Percentiles rank a stretch among this genome's conserved stretches.
Evolutionary conservation across 1,140 invertebrate genomes (phyloP).

Genomic region (Hyposmocoma kahamanoa): DNA sequence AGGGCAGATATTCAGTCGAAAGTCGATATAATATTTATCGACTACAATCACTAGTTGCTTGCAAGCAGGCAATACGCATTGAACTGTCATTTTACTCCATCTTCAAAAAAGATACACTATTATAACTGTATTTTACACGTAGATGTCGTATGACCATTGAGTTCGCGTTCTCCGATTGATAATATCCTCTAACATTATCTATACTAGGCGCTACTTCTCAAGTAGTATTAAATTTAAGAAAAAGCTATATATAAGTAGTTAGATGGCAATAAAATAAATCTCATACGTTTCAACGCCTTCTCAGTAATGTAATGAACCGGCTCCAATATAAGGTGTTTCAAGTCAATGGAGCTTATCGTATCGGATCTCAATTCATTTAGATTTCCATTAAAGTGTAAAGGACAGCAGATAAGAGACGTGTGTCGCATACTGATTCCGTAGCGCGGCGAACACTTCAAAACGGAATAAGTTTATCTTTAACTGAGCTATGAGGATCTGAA

Average conservation of each 20-base stretch:
- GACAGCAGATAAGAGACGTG: slow-evolving; percentile 49
- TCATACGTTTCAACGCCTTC: slow-evolving; percentile 40
- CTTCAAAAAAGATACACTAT: no score
- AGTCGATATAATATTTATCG: no score
- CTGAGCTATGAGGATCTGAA: slow-evolving; percentile 47
- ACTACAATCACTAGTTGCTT: no score
- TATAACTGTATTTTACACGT: no score
- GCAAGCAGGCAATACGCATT: no score
- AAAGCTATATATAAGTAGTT: not conserved
- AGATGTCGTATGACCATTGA: no score
- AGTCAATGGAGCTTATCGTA: slow-evolving; percentile 61
- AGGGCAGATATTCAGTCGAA: no score
- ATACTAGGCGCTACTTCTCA: not conserved
- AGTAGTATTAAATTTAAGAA: not conserved
- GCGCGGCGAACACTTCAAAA: slow-evolving; percentile 34
- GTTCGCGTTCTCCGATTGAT: no score
- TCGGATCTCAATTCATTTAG: slow-evolving; percentile 66
- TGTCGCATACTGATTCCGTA: slow-evolving; percentile 49
- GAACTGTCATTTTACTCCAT: no score
- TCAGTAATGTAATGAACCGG: slow-evolving; percentile 54
- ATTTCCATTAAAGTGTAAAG: slow-evolving; percentile 63
- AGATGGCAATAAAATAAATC: slow-evolving; percentile 36
- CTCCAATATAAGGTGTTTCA: slow-evolving; percentile 44
- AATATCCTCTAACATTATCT: no score
- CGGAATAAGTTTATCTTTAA: slow-evolving; percentile 42